These are phyloP conservation scores for Melanophora roralis DNA, from an alignment of 2,888 invertebrate species.

Conservation along the genomic window DNA sequence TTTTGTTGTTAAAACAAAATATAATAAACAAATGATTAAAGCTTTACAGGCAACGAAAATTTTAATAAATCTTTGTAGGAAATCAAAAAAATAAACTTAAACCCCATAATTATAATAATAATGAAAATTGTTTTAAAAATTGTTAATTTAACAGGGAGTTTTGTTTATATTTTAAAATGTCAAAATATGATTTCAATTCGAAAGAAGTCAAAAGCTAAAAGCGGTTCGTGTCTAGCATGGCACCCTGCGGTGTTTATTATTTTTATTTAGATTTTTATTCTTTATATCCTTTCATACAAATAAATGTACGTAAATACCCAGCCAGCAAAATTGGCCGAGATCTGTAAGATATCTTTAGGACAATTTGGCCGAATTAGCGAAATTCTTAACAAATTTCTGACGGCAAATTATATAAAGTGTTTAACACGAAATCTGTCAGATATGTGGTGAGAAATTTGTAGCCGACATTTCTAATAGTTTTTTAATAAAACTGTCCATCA, in stretches of 20 bases:
- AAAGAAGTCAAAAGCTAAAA: not conserved
- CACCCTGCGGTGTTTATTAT: slow-evolving; percentile 40
- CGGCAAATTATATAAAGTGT: too few species aligned
- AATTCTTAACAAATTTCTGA: too few species aligned
- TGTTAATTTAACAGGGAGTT: slow-evolving; percentile 18
- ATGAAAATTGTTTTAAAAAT: not conserved
- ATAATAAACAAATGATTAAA: not conserved
- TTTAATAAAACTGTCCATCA: too few species aligned
- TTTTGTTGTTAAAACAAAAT: not conserved
- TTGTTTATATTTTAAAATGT: slow-evolving; percentile 42
- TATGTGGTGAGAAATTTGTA: too few species aligned
- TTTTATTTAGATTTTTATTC: slow-evolving; percentile 8
- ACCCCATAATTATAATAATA: not conserved
- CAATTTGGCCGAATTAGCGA: too few species aligned
- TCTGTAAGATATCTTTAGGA: too few species aligned
- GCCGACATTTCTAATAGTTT: too few species aligned
- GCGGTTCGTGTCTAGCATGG: slow-evolving; percentile 1
- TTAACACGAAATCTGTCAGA: too few species aligned
- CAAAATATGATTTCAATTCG: slow-evolving; percentile 30
- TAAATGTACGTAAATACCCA: too few species aligned
- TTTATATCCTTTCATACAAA: too few species aligned
- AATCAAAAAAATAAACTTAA: not conserved
- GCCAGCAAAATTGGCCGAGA: too few species aligned
- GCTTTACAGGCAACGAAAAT: slow-evolving; percentile 23
- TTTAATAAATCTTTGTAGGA: not conserved